phyloP scores from a whole-genome alignment of 2,797 vertebrate genomes.

The Cirrhinus mrigala region DNA sequence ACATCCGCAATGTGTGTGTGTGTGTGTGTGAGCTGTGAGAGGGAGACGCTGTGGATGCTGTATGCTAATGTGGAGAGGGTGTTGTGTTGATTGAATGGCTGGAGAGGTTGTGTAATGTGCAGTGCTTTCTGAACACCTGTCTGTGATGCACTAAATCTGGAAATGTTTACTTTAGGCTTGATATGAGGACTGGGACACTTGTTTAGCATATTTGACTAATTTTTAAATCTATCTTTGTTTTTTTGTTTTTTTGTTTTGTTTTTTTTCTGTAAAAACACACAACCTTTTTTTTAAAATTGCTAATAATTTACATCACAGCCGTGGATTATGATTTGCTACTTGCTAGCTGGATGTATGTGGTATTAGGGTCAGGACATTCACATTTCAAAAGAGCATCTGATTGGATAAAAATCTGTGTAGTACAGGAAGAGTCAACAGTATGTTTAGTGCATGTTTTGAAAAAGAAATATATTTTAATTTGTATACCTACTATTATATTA shows the following conservation, averaged over 20 bases:
- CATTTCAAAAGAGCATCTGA: not conserved
- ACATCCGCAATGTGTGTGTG: slow-evolving; percentile 42
- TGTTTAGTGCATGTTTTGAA: not conserved
- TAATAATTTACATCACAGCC: not conserved
- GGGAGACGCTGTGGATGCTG: slow-evolving; percentile 28
- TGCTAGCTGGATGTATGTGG: not conserved
- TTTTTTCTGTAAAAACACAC: too few relatives aligned
- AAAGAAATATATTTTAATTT: too few relatives aligned
- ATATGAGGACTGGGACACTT: slow-evolving; percentile 3
- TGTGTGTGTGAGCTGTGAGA: slow-evolving; percentile 24
- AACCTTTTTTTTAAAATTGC: not conserved
- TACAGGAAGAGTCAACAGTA: not conserved
- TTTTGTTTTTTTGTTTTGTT: not conserved
- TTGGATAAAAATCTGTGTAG: not conserved
- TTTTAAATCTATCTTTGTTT: not conserved
- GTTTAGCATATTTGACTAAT: not conserved
- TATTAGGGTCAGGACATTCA: not conserved
- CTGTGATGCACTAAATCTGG: slow-evolving; percentile 4
- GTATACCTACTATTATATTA: not conserved
- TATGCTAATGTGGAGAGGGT: slow-evolving; percentile 34
- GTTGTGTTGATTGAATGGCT: slow-evolving; percentile 51
- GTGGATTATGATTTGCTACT: not conserved
- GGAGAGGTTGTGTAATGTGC: slow-evolving; percentile 49
- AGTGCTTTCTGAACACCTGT: slow-evolving; percentile 48
- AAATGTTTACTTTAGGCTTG: slow-evolving; percentile 4